Percentiles rank a stretch among this genome's conserved stretches.
Conservation (phyloP, 2,113 vertebrate species). For the Synodontis membranacea region DNA sequence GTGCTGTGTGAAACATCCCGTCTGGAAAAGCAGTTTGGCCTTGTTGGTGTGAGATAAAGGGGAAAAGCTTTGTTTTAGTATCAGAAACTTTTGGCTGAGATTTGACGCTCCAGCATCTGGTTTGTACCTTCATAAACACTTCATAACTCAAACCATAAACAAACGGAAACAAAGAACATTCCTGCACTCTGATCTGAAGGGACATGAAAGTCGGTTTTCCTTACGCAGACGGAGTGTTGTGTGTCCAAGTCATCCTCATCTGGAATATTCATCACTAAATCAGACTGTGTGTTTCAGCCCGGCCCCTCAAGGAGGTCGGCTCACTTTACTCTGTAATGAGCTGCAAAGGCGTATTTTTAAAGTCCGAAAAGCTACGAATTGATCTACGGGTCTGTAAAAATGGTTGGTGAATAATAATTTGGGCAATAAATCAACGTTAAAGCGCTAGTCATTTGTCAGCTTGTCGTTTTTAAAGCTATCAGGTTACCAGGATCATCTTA, state of each 20-base stretch:
- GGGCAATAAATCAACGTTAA: not conserved
- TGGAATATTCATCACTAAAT: conserved; percentile 6
- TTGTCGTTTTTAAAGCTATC: not conserved
- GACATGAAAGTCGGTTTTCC: not conserved
- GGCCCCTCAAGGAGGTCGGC: not conserved
- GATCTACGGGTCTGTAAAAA: not conserved
- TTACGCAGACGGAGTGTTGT: not conserved
- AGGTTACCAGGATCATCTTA: not conserved
- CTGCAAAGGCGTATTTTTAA: not conserved
- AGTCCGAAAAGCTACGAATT: not conserved
- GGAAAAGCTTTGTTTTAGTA: conserved; percentile 57
- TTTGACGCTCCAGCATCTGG: conserved; percentile 35
- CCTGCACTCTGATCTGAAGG: not conserved
- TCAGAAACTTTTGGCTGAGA: conserved; percentile 41
- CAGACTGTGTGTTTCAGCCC: not conserved
- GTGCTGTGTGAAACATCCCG: conserved; percentile 65
- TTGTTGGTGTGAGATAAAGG: conserved; percentile 52
- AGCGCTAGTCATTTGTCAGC: not conserved
- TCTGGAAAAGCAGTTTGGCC: conserved; percentile 68
- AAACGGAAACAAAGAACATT: conserved; percentile 30
- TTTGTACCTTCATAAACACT: conserved; percentile 41
- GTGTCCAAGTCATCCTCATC: conserved; percentile 4
- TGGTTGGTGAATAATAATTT: not conserved
- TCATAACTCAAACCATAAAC: conserved; percentile 29
- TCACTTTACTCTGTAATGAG: conserved; percentile 12